Percentiles rank a stretch among this genome's conserved stretches.
These are phyloP conservation scores for Crocodylus rhombifer DNA, from an alignment of 2,797 vertebrate species.

Conservation along the genomic window DNA sequence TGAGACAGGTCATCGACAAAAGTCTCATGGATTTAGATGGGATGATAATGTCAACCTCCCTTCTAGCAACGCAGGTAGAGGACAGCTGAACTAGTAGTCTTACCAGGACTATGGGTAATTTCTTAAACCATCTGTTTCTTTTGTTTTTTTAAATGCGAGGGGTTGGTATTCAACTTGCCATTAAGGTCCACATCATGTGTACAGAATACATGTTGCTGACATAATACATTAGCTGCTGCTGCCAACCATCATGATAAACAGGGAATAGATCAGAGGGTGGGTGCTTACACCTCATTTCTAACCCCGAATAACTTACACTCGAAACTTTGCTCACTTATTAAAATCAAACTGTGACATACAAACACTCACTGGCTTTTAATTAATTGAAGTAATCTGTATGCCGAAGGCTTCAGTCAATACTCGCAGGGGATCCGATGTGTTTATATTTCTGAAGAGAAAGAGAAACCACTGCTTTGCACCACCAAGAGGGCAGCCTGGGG, in stretches of 20 bases:
- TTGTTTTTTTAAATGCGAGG: not conserved
- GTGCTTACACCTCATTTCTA: not conserved
- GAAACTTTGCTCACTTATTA: not conserved
- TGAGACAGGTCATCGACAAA: not conserved
- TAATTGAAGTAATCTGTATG: slow-evolving; percentile 42
- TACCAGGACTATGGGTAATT: not conserved
- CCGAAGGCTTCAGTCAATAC: not conserved
- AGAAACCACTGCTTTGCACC: not conserved
- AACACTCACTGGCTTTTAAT: not conserved
- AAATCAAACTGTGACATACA: not conserved
- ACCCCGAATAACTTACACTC: not conserved
- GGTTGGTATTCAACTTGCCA: not conserved
- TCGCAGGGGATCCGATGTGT: not conserved
- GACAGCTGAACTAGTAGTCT: not conserved
- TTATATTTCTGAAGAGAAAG: not conserved
- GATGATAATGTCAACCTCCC: not conserved
- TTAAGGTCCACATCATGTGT: not conserved
- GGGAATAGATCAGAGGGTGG: not conserved
- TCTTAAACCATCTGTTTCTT: not conserved
- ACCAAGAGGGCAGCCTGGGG: not conserved
- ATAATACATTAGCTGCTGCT: not conserved
- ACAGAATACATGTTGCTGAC: not conserved
- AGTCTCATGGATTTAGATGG: not conserved
- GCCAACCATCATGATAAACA: not conserved
- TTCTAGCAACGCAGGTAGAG: not conserved